Percentiles rank a stretch among this genome's conserved stretches.
phyloP scores from a whole-genome alignment of 2,113 vertebrate genomes.

The Monarcha castaneiventris region DNA sequence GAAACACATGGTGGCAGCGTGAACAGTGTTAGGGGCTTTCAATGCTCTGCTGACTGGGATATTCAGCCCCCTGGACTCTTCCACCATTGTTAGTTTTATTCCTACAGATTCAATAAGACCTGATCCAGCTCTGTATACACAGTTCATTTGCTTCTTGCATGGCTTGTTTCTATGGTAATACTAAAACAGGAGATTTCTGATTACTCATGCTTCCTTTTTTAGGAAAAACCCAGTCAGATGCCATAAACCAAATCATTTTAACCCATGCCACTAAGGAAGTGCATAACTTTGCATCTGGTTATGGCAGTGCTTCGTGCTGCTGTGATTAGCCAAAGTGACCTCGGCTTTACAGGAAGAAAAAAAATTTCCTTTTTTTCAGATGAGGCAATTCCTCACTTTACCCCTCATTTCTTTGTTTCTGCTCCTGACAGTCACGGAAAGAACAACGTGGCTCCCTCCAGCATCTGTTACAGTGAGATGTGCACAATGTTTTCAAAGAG shows the following conservation, averaged over 20 bases:
- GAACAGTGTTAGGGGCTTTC: neutral
- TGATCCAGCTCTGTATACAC: neutral
- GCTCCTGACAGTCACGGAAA: accelerated
- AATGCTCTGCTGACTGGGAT: neutral
- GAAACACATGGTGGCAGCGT: conserved; percentile 37
- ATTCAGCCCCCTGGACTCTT: neutral
- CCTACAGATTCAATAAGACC: neutral
- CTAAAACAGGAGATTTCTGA: conserved; percentile 46
- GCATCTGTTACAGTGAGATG: neutral
- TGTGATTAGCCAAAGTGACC: neutral
- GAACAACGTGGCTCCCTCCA: neutral
- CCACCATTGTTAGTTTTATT: neutral
- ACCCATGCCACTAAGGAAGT: neutral
- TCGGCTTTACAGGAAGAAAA: neutral
- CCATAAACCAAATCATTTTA: neutral
- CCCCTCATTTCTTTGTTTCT: neutral
- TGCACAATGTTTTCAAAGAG: neutral
- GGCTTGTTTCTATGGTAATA: conserved; percentile 57
- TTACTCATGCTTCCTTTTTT: conserved; percentile 44
- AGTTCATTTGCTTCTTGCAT: neutral
- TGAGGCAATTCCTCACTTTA: neutral
- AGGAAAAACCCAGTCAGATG: neutral
- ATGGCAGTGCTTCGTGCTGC: neutral
- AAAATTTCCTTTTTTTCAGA: accelerated
- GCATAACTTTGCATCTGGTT: neutral